Percentiles rank a stretch among this genome's conserved stretches.
These are phyloP conservation scores for Diacarnus erythraeanus DNA, from an alignment of 37 sponge, comb jelly and placozoan species.

Conservation along the genomic window DNA sequence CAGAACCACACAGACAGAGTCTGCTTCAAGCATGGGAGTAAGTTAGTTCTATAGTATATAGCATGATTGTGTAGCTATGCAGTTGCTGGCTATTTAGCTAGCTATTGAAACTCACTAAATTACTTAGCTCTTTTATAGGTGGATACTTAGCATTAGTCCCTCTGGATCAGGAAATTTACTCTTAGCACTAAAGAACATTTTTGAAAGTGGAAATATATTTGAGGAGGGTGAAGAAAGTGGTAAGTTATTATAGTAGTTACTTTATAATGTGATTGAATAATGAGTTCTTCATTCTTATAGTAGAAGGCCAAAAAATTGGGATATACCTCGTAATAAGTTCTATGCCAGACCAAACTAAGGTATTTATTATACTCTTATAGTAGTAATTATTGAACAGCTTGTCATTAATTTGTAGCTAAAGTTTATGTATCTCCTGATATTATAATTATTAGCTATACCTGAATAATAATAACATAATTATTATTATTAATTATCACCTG, in stretches of 20 bases:
- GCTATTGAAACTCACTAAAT: background rate
- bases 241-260: background rate
- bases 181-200: constrained; percentile 11
- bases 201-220: constrained; percentile 11
- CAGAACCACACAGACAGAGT: background rate
- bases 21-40: constrained; percentile 45
- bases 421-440: no score
- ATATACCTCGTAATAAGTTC: constrained; percentile 26
- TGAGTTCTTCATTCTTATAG: background rate
- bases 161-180: constrained; percentile 28
- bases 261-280: background rate
- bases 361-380: background rate
- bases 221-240: background rate
- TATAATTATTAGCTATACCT: no score
- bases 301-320: constrained; percentile 22
- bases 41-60: background rate
- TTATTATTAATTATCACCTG: background rate
- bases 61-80: background rate
- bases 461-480: no score
- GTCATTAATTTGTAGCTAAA: no score
- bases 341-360: constrained; percentile 18
- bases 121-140: background rate
- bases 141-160: constrained; percentile 31
- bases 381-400: background rate
- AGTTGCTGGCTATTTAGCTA: no score